Base-by-base conservation (phyloP, 2,113 vertebrate species). In the Rafetus swinhoei region DNA sequence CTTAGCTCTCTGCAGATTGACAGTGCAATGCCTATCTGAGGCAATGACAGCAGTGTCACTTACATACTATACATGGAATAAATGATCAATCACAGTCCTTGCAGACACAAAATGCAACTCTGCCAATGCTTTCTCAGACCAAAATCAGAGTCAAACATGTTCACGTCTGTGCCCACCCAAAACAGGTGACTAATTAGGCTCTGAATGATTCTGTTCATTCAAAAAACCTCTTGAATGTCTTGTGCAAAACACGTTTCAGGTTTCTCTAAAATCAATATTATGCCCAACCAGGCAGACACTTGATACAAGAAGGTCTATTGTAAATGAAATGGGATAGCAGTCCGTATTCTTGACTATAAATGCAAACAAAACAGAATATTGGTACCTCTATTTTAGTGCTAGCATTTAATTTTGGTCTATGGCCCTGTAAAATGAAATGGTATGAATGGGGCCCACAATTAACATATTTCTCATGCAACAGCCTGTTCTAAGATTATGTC, bases 181-280 rank as follows among this genome's bases (percentile, higher is more conserved):
- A 82, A 39, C 5, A 81, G 62, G 53, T 5, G 53, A 86, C 74
- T 81, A 45, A 84, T 45, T 53, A 89, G n/a, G 86, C 65, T 4
- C 45, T 90, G 35, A 69, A 65, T 35, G 1, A 81, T 56, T 56
- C 15, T 86, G 54, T 29, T 92, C 69, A 79, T 32, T 52, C 84
- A 74, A 93, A 93, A 77, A 91, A 94, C 35, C 88, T 50, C 0
- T 54, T n/a, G 29, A 39, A n/a, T 62, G 52, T 55, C 79, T 56
- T 9, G 1, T 24, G 54, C 7, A 88, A 93, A 87, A 82, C 53
- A 65, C 82, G 92, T 85, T 45, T 19, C 69, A 85, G 53, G 22
- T 91, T 92, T 76, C 93, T 60, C 79, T 92, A 72, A 27, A 57
- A 86, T 85, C 84, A 95, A 84, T 54, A 83, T 39, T 85, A 79